Evolutionary conservation across 2,113 vertebrate genomes (phyloP), one percentile per base, ranked within the genome.

Genomic region (Cryptomyrus ogoouensis): DNA sequence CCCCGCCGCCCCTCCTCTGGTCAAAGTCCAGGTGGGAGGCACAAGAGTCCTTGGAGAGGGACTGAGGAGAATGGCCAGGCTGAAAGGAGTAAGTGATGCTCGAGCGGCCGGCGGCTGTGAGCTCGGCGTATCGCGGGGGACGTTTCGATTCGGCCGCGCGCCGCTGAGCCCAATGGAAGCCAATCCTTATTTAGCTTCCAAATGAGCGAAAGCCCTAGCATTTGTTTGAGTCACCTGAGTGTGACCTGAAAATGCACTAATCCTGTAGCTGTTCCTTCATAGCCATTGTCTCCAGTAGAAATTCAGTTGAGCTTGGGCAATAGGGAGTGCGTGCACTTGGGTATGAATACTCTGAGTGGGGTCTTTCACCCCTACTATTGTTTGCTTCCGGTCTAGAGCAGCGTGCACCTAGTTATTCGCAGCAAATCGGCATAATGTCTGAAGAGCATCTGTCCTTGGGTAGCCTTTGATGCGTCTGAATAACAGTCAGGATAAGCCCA

Each of bases 21-120:
- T 87, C 85, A 87, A 39, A 21, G 15, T 83, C 88, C 88, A 89
- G 88, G 49, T 89, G 88, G 88, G 74, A 66, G 49, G 49, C 88
- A 89, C 47, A 83, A 89, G 88, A 47, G 88, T 66, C 88, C 88
- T 89, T 49, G 50, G 50, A 49, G 66, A 19, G 39, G 87, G 39
- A 80, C 27, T 39, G 88, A 47, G 88, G 15, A 74, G 70, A 89
- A 21, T 77, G 88, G 88, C 50, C 4, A 7, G 5, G 7, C 88
- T 66, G 58, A 74, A 70, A 62, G 87, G 9, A 24, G 53, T 35
- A 35, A 88, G 87, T 21, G 35, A 53, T 62, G 87, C 35, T 53
- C 10, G 49, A 42, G 46, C 27, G 50, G 19, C 8, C n/a, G 31
- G 85, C 31, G 31, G 50, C 27, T 87, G n/a, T 15, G 42, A 10